Percentiles rank a stretch among this genome's conserved stretches.
These are phyloP conservation scores for Parus major DNA, from an alignment of 2,113 vertebrate genomes.

Conservation along the genomic window DNA sequence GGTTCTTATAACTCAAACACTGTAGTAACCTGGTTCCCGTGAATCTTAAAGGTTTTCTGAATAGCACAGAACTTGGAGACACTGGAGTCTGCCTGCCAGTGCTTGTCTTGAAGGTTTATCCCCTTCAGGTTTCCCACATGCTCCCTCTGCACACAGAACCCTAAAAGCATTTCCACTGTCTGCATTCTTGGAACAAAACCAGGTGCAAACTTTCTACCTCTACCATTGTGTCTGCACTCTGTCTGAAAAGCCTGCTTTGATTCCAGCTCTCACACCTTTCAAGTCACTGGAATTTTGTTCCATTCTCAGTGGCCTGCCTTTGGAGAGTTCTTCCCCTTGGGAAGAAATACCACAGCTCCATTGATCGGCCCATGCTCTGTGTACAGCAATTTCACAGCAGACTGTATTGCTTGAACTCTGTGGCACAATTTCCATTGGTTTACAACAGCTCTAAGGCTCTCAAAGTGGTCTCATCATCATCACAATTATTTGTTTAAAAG, in stretches of 20 bases:
- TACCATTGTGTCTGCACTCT: not conserved
- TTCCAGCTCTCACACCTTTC: not conserved
- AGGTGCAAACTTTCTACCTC: not conserved
- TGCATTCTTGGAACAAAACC: not conserved
- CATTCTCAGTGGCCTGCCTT: not conserved
- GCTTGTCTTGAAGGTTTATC: not conserved
- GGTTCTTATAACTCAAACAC: not conserved
- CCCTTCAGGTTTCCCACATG: not conserved
- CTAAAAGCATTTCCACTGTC: not conserved
- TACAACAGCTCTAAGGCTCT: slow-evolving; percentile 8
- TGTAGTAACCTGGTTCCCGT: not conserved
- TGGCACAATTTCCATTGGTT: slow-evolving; percentile 18
- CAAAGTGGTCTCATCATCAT: slow-evolving; percentile 12
- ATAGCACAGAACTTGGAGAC: not conserved
- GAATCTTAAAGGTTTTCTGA: not conserved
- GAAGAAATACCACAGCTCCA: not conserved
- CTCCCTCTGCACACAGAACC: not conserved
- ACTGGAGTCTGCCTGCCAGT: not conserved
- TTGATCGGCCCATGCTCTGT: not conserved
- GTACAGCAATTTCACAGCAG: slow-evolving; percentile 12
- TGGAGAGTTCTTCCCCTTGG: not conserved
- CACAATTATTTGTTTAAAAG: not conserved
- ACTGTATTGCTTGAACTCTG: not conserved
- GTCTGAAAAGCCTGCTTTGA: not conserved
- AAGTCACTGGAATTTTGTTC: not conserved